Base-by-base conservation (phyloP, 2,113 vertebrate species). In the Ascaphus truei region DNA sequence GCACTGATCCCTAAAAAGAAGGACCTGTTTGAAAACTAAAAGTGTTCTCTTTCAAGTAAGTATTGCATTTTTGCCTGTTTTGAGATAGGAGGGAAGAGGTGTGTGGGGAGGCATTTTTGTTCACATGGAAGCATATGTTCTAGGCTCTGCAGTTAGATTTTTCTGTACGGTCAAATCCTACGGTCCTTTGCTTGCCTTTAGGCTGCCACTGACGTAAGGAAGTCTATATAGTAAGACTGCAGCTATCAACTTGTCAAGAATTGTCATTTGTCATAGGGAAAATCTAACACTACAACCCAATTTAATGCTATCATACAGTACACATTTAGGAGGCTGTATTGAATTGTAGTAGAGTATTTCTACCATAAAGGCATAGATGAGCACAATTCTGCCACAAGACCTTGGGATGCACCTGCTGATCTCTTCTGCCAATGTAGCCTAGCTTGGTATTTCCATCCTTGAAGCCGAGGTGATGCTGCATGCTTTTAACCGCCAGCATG, bases 21-120 rank as follows among this genome's bases (percentile, higher is more conserved):
- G 62, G 62, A 65, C 50, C 62, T 65, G 62, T 65, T 53, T 65
- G 62, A 41, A 37, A 41, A 16, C 33, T 26, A 50, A 52, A 51
- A 30, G 48, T 55, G 50, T 33, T 37, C 33, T 27, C n/a, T 23
- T 26, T 11, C 55, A 59, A 59, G 66, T 68, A 68, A 68, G 66
- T 68, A 68, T 57, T 29, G 27, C 22, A 50, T 58, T 57, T 47
- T 15, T 43, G 15, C 15, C 3, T 43, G 11, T 43, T 15, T 43
- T 43, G 15, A 3, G 11, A 16, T 7, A 3, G 12, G 10, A 39
- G 36, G 12, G 39, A 15, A 16, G 15, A 43, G 39, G 13, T 43
- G 39, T 43, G 15, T 3, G 39, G 39, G 39, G 36, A 3, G 15
- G 36, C 5, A 15, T 3, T 4, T 11, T 1, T 16, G 39, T n/a